Evolutionary conservation across 2,797 vertebrate genomes (phyloP), one percentile per base, ranked within the genome.

Genomic region (Alectoris magna): DNA sequence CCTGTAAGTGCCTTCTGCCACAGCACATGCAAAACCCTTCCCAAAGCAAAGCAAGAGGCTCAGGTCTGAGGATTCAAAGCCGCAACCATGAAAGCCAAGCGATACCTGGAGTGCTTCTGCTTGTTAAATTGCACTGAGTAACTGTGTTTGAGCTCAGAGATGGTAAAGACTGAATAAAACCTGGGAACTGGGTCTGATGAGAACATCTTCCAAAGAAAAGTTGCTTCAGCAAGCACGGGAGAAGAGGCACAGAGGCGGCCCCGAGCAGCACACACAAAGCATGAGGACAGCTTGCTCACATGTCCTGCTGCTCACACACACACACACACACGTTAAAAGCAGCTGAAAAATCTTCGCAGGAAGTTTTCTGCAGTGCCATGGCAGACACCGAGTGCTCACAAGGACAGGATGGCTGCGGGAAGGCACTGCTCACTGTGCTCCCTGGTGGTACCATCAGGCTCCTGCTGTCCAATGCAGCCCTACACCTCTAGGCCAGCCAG

Each of bases 401-500:
- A 59, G 73, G 67, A 26, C 44, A 15, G 68, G 46, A 73, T 59
- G 56, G 56, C 31, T 14, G n/a, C 55, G 21, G 53, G 27, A n/a
- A 21, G 55, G 17, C 48, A 49, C 12, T 13, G 85, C 91, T 95
- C 82, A 70, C 36, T 88, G 82, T 21, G 86, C 79, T 91, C 39
- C 12, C 62, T 7, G 55, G 31, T 56, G 55, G 55, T 31, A 34
- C n/a, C 9, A 6, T 18, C 9, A 34, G 91, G 69, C 62, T 93
- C 67, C 22, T 90, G 63, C 85, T 1, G 2, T 95, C 78, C 66
- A 5, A 4, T 41, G 31, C 34, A 13, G 12, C 58, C 91, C 72
- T 91, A 96, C 56, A 87, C n/a, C 1, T 64, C 59, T 31, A 76
- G 38, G 26, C 18, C 21, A 14, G 90, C 77, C 71, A 93, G 94